Conservation (phyloP, 2,888 invertebrate species). For the Hydrotaea cyrtoneurina region DNA sequence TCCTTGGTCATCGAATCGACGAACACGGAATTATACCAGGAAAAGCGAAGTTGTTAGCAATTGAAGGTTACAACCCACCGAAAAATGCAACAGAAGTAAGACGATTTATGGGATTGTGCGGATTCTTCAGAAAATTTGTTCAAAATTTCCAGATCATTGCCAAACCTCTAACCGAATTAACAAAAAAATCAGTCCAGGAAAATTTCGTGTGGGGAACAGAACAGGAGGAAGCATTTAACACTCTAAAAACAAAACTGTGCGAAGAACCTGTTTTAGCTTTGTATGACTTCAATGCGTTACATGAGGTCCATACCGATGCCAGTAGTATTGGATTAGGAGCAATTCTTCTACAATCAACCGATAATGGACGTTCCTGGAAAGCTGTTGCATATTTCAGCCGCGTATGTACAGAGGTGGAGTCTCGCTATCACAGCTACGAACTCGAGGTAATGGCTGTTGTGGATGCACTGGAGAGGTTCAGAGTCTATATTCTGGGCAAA, state of each 20-base stretch:
- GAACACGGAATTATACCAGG: not conserved
- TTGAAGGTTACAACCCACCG: not conserved
- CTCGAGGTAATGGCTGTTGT: constrained; percentile 71
- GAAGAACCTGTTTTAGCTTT: not conserved
- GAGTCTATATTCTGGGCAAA: constrained; percentile 53
- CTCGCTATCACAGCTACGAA: constrained; percentile 73
- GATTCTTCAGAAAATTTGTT: constrained; percentile 36
- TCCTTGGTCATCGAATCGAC: not conserved
- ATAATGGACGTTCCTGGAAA: constrained; percentile 40
- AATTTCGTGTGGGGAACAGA: not conserved
- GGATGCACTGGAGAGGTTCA: constrained; percentile 53
- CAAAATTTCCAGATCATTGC: not conserved
- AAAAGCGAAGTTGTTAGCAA: not conserved
- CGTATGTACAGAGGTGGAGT: constrained; percentile 41
- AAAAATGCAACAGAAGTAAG: not conserved
- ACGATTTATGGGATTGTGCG: not conserved
- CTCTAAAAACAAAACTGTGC: not conserved
- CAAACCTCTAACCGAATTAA: not conserved
- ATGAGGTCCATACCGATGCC: constrained; percentile 9
- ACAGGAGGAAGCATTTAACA: constrained; percentile 25
- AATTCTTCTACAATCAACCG: constrained; percentile 39
- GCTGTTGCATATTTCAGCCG: constrained; percentile 47
- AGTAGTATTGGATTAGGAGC: constrained; percentile 17
- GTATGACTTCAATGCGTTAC: not conserved
- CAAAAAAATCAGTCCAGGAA: not conserved